These are phyloP conservation scores for Actinia tenebrosa DNA, from an alignment of 64 coral and sea anemone species.

Conservation along the genomic window DNA sequence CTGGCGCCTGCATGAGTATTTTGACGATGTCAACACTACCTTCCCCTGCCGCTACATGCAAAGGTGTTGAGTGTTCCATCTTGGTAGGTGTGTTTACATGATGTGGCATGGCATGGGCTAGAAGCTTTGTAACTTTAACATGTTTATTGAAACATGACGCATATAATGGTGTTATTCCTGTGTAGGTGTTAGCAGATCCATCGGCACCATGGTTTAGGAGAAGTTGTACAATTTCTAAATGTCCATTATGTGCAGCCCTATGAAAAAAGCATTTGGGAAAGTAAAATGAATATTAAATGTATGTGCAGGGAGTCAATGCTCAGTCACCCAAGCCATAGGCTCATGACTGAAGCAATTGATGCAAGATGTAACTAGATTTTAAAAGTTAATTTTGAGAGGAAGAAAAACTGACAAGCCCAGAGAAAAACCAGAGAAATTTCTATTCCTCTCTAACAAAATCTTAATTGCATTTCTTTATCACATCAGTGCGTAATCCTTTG, in stretches of 20 bases:
- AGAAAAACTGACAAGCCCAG: no score
- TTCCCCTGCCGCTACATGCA: constrained; percentile 81
- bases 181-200: constrained; percentile 64
- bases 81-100: constrained; percentile 55
- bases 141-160: constrained; percentile 70
- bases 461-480: no score
- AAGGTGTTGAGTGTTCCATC: constrained; percentile 64
- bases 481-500: no score
- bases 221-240: constrained; percentile 65
- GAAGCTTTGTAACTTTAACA: constrained; percentile 57
- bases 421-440: no score
- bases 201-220: constrained; percentile 59
- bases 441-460: no score
- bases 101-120: constrained; percentile 67
- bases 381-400: no score
- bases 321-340: no score
- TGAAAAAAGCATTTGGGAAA: no score
- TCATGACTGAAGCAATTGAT: no score
- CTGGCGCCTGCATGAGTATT: constrained; percentile 64
- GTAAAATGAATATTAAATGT: no score
- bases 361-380: no score
- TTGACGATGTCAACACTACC: constrained; percentile 64
- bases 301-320: no score
- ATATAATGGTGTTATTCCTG: constrained; percentile 89
- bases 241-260: constrained; percentile 74